Base-by-base conservation (phyloP, 2,113 vertebrate species). In the Turdus rufiventris region DNA sequence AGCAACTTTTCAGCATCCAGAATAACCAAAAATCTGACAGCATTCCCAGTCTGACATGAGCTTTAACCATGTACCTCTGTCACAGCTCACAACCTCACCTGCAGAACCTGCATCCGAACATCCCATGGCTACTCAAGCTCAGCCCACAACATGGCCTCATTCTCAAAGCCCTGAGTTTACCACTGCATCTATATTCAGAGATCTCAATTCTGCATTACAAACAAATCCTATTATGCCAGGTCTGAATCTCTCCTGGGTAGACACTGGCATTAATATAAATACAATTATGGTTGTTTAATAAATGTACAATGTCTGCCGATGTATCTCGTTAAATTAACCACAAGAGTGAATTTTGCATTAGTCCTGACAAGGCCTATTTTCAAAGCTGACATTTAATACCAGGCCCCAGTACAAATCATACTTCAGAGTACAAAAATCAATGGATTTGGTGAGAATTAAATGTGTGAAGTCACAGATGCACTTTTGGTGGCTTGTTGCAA, bases 311-410 rank as follows among this genome's bases (percentile, higher is more conserved):
- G 60, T 90, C 91, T 94, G 40, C 82, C 0, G 0, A 85, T 80
- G 72, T 86, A 86, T 80, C 71, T 95, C 1, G 0, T 80, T 96
- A 91, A 90, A 80, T 94, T 94, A 85, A 77, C 89, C 63, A 88
- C 79, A 53, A 81, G 67, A 91, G 60, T 60, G 85, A 88, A 74
- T 95, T 95, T 94, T 90, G 47, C 79, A 90, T 96, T 91, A 88
- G 65, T 80, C 17, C 6, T 80, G 88, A 95, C 81, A 94, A 88
- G 63, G 56, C 40, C 75, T 51, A 56, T 96, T 94, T 93, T 93
- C 67, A 90, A 85, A 85, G 67, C 58, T 90, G 96, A 71, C 63
- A 85, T 91, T 94, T 85, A 90, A 83, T 91, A 86, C 34, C 18
- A 83, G 47, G 15, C 60, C 25, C 10, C 31, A 50, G 24, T 34